Evolutionary conservation across 2,888 invertebrate genomes (phyloP).

Genomic region (Melinaea menophilus): DNA sequence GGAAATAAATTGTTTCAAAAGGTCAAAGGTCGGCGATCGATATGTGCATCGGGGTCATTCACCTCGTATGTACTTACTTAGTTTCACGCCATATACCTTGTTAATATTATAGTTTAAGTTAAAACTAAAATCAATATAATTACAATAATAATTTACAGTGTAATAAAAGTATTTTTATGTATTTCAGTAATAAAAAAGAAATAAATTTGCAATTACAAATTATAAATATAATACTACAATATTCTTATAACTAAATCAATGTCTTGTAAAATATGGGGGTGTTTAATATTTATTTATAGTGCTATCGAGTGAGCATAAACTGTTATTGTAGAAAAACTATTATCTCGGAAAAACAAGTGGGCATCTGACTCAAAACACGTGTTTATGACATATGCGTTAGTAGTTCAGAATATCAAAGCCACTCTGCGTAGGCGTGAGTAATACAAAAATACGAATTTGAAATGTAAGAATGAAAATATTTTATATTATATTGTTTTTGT

Average conservation of each 20-base stretch:
- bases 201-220: no score
- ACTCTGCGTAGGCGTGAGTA: conserved; percentile 16
- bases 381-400: conserved; percentile 10
- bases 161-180: no score
- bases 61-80: not conserved
- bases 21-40: not conserved
- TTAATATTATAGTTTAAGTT: no score
- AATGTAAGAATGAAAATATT: not conserved
- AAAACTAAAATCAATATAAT: no score
- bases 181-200: no score
- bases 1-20: not conserved
- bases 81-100: no score
- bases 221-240: no score
- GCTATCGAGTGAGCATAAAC: no score
- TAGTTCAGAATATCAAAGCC: conserved; percentile 6
- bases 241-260: no score
- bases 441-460: not conserved
- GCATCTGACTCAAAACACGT: conserved; percentile 13
- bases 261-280: no score
- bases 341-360: not conserved
- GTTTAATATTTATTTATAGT: no score
- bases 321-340: not conserved
- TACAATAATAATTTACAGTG: no score
- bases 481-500: not conserved
- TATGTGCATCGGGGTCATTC: not conserved